phyloP scores from a whole-genome alignment of 2,888 invertebrate species.

The Masnerella sp. region DNA sequence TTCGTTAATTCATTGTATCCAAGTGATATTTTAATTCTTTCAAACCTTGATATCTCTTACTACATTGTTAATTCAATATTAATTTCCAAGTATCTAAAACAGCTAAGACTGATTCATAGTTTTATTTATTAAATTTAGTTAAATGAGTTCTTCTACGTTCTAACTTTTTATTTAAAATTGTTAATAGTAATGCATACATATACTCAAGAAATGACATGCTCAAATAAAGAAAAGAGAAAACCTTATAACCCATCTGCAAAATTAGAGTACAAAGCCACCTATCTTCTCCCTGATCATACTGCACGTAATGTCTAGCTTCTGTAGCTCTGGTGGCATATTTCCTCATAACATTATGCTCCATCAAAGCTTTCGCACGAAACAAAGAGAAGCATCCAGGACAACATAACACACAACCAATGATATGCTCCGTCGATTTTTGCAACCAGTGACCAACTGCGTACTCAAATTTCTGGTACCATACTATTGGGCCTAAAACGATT shows the following conservation, averaged over 20 bases:
- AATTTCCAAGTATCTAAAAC: too few species aligned
- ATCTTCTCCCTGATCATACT: slow-evolving; percentile 98
- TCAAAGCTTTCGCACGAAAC: slow-evolving; percentile 91
- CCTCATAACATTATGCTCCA: slow-evolving; percentile 94
- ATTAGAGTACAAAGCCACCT: slow-evolving; percentile 96
- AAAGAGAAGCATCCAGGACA: slow-evolving; percentile 95
- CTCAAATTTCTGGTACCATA: slow-evolving; percentile 93
- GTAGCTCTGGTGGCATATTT: slow-evolving; percentile 89
- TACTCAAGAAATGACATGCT: too few species aligned
- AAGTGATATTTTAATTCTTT: not conserved
- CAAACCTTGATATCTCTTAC: too few species aligned
- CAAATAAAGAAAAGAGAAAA: too few species aligned
- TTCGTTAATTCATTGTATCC: too few species aligned
- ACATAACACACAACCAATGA: slow-evolving; percentile 93
- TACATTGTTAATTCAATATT: too few species aligned
- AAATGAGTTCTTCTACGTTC: too few species aligned
- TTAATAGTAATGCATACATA: too few species aligned
- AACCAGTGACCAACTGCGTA: slow-evolving; percentile 96
- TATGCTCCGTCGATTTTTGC: slow-evolving; percentile 94
- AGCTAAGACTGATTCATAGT: too few species aligned
- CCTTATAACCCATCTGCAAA: slow-evolving; percentile 92
- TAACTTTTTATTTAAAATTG: too few species aligned
- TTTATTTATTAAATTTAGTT: too few species aligned
- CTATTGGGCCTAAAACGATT: slow-evolving; percentile 83
- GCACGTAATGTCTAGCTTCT: slow-evolving; percentile 91